Base-by-base conservation (phyloP, 1,140 invertebrate genomes). In the Eupeodes corollae region DNA sequence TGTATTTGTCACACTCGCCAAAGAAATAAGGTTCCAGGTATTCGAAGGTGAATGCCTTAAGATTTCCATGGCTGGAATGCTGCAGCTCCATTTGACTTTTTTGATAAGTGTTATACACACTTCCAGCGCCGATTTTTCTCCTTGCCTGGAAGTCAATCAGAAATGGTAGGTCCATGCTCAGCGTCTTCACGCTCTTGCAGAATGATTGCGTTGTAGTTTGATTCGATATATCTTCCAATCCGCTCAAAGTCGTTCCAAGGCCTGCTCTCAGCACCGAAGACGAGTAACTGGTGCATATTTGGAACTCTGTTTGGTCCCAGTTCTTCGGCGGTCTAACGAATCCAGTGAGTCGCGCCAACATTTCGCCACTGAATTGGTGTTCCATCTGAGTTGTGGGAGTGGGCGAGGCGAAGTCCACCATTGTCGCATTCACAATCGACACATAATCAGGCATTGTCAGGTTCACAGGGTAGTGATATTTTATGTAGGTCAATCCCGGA, bases 401-500 rank as follows among this genome's bases (percentile, higher is more conserved):
- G 2, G 74, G 75, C 2, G 81, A 81, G 21, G 76, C 79, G 61
- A 87, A 86, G 57, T 87, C 83, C 2, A 84, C 81, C 15, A 81
- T 82, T 1, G 88, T 91, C 5, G 85, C 82, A 61, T 91, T 91
- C 0, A 92, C 81, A 35, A 92, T 85, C 0, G 76, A 76, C 2
- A 88, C 85, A 18, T 76, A 81, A 61, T 96, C 91, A 1, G 92
- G 91, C 56, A 91, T 86, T 6, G 79, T 81, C 54, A 79, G 83
- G 62, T 95, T 88, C 0, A 83, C 80, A 0, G 90, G 92, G 61
- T 85, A 80, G 49, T 84, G 79, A 63, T 94, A 94, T 55, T 88
- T 84, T 1, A 93, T 73, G 53, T 88, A 91, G 0, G 90, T 92
- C 1, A 96, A 72, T 0, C 92, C 93, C 0, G 91, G 88, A 38